Evolutionary conservation across 2,888 invertebrate species (phyloP).

Genomic region (Escarpia spicata): DNA sequence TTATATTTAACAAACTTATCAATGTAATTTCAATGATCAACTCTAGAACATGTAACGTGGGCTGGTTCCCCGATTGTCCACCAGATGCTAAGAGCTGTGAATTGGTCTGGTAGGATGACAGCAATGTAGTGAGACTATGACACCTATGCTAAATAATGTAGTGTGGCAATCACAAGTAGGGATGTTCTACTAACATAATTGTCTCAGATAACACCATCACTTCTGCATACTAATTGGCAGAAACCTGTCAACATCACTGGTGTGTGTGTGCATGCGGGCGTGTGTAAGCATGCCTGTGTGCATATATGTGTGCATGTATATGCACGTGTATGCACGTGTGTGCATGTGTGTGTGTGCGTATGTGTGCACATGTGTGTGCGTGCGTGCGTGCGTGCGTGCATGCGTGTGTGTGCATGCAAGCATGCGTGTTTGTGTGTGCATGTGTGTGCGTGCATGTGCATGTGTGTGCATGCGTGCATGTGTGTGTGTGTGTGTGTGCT

Average conservation of each 20-base stretch:
- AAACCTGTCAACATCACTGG: neutral
- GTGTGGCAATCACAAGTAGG: neutral
- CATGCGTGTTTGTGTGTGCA: too few relatives aligned
- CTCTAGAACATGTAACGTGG: neutral
- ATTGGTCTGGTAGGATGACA: neutral
- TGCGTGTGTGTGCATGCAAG: too few relatives aligned
- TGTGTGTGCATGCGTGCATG: too few relatives aligned
- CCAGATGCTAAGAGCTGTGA: neutral
- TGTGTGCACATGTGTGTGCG: too few relatives aligned
- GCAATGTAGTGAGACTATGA: neutral
- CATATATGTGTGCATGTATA: neutral
- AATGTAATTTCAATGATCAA: neutral
- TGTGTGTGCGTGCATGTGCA: too few relatives aligned
- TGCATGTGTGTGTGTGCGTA: too few relatives aligned
- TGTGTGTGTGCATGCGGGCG: neutral
- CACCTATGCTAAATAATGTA: neutral
- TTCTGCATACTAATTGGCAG: neutral
- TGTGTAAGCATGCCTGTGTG: neutral
- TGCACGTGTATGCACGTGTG: neutral
- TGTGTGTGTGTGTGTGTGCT: too few relatives aligned
- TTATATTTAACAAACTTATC: neutral
- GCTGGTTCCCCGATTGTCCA: neutral
- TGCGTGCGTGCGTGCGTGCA: too few relatives aligned
- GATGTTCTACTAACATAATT: neutral
- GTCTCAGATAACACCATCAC: neutral